phyloP scores from a whole-genome alignment of 2,888 invertebrate genomes.

The Prenolepis imparis region DNA sequence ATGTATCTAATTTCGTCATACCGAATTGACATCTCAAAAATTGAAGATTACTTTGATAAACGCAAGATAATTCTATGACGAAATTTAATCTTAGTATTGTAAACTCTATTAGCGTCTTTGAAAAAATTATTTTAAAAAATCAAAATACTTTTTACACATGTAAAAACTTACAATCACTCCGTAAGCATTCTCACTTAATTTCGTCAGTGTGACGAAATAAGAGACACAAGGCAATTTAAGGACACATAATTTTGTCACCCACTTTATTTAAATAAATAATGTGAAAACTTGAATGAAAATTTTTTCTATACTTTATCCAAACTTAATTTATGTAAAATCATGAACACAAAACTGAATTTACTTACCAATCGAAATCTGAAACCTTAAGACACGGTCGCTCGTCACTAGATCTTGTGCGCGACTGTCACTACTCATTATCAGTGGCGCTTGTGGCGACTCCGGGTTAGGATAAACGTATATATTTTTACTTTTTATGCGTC shows the following conservation, averaged over 20 bases:
- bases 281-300: neutral
- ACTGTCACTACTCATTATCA: neutral
- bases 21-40: slow-evolving; percentile 4
- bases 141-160: too few species aligned
- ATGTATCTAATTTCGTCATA: slow-evolving; percentile 2
- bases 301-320: neutral
- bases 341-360: neutral
- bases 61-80: neutral
- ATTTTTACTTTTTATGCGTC: neutral
- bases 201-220: too few species aligned
- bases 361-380: neutral
- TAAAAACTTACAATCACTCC: too few species aligned
- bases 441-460: neutral
- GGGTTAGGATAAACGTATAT: neutral
- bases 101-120: neutral
- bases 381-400: neutral
- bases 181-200: too few species aligned
- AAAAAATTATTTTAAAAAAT: too few species aligned
- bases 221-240: too few species aligned
- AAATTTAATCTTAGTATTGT: slow-evolving; percentile 7
- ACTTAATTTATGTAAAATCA: slow-evolving; percentile 4
- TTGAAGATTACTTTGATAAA: slow-evolving; percentile 1
- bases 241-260: too few species aligned
- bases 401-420: neutral
- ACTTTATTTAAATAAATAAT: too few species aligned